A percentile compares a stretch with the other conserved stretches of the same genome.
phyloP scores from a whole-genome alignment of 2,888 invertebrate genomes.

The Germaria angustata region DNA sequence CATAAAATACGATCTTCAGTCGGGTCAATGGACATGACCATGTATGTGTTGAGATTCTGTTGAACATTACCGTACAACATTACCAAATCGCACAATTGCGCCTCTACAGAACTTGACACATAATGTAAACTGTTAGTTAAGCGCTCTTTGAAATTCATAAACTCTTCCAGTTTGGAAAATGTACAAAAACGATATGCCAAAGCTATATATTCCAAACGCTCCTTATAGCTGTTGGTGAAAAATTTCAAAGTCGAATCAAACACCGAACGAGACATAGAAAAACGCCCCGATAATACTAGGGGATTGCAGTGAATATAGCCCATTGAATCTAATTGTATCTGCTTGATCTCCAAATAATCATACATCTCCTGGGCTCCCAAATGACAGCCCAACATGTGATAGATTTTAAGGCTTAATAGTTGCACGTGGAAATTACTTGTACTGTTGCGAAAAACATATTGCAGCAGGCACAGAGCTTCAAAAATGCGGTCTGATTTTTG shows the following conservation, averaged over 20 bases:
- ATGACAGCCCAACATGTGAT: constrained; percentile 87
- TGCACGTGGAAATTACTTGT: constrained; percentile 95
- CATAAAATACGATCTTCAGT: constrained; percentile 83
- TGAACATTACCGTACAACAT: constrained; percentile 78
- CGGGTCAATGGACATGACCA: constrained; percentile 83
- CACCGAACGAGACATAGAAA: constrained; percentile 85
- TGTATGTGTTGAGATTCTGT: constrained; percentile 81
- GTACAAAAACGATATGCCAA: constrained; percentile 97
- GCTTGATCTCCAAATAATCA: constrained; percentile 92
- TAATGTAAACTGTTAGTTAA: constrained; percentile 91
- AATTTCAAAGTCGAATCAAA: constrained; percentile 90
- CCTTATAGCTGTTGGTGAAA: constrained; percentile 93
- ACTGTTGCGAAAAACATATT: constrained; percentile 87
- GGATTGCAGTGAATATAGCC: constrained; percentile 91
- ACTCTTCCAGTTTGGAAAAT: constrained; percentile 94
- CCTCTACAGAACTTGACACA: constrained; percentile 84
- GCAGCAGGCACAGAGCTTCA: constrained; percentile 86
- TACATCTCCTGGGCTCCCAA: constrained; percentile 87
- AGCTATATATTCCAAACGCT: constrained; percentile 94
- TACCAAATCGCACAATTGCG: constrained; percentile 86
- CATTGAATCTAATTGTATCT: constrained; percentile 94
- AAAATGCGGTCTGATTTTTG: constrained; percentile 82
- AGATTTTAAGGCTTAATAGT: constrained; percentile 89
- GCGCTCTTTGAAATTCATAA: constrained; percentile 90
- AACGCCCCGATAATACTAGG: constrained; percentile 86